phyloP scores from a whole-genome alignment of 2,888 invertebrate genomes.

The Platynereis dumerilii region DNA sequence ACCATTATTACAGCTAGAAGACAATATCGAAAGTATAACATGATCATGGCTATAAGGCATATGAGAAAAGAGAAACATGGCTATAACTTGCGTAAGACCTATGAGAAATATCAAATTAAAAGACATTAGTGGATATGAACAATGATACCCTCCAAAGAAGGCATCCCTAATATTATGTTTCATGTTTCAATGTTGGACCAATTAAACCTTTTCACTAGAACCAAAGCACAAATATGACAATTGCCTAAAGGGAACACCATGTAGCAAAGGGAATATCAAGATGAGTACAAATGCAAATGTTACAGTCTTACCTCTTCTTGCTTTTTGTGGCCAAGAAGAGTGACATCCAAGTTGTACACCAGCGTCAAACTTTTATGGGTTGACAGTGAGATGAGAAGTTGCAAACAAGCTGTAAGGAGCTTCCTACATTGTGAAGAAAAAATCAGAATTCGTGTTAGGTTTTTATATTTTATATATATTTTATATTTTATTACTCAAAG shows the following conservation, averaged over 20 bases:
- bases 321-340: constrained; percentile 43
- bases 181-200: too few relatives aligned
- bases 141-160: too few relatives aligned
- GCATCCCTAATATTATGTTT: too few relatives aligned
- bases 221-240: too few relatives aligned
- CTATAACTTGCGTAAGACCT: too few relatives aligned
- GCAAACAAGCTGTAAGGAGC: constrained; percentile 49
- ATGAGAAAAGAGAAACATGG: too few relatives aligned
- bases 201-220: too few relatives aligned
- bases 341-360: constrained; percentile 56
- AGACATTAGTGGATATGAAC: too few relatives aligned
- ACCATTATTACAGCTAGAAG: neutral
- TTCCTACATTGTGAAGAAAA: constrained; percentile 38
- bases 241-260: too few relatives aligned
- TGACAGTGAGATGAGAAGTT: constrained; percentile 53
- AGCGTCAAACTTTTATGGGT: constrained; percentile 53
- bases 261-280: too few relatives aligned
- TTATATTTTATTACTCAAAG: neutral
- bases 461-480: neutral
- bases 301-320: constrained; percentile 20
- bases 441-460: neutral
- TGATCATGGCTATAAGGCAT: neutral
- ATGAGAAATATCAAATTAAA: too few relatives aligned
- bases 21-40: neutral
- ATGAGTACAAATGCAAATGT: too few relatives aligned